These are phyloP conservation scores for Morus bassanus DNA, from an alignment of 2,797 vertebrate species.

Conservation along the genomic window DNA sequence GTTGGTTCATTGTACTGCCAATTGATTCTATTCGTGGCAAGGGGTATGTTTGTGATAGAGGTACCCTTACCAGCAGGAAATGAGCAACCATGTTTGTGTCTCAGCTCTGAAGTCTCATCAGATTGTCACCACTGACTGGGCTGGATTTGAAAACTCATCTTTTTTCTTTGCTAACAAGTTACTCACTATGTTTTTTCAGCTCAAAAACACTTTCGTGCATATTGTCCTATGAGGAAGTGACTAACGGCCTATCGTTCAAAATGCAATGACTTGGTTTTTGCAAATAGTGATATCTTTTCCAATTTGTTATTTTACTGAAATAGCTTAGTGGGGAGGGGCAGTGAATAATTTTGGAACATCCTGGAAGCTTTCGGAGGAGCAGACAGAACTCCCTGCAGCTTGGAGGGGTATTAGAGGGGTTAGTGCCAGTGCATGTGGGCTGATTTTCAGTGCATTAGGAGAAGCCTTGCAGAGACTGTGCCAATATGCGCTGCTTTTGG, in stretches of 20 bases:
- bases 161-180: neutral
- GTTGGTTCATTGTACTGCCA: accelerated
- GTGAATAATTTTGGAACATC: neutral
- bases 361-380: neutral
- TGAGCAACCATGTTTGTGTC: neutral
- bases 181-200: neutral
- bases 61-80: neutral
- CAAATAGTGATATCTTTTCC: neutral
- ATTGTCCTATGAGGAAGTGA: neutral
- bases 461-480: neutral
- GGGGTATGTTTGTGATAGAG: neutral
- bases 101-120: neutral
- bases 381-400: neutral
- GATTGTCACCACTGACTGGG: neutral
- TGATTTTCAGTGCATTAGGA: neutral
- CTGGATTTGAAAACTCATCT: neutral
- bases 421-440: neutral
- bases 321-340: neutral
- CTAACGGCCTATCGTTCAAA: neutral
- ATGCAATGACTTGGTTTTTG: accelerated
- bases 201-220: neutral
- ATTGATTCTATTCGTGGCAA: accelerated
- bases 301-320: neutral
- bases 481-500: accelerated
- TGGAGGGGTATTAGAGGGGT: neutral